Evolutionary conservation across 1,140 invertebrate genomes (phyloP), one percentile per base, ranked within the genome.

Genomic region (Drosophila bipectinata): DNA sequence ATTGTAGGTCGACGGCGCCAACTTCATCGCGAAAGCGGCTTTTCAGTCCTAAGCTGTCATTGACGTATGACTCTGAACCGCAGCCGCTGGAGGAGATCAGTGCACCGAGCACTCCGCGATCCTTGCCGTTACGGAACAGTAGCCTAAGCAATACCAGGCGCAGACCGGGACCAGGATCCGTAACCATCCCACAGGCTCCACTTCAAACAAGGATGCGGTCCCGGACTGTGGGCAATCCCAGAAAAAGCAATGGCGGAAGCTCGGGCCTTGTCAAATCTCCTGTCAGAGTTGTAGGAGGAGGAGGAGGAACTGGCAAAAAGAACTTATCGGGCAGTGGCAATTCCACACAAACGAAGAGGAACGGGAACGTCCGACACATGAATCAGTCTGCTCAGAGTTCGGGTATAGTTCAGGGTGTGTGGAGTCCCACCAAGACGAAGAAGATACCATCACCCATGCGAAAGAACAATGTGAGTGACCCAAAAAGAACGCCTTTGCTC

Each of bases 21-120:
- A 12, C 18, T 6, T 57, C 62, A 7, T 58, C 55, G 21, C 60
- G 82, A 9, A 85, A 85, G 41, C 58, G 82, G 3, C 59, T 85
- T 10, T 85, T 85, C 10, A 64, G 58, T 10, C 9, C 41, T 4
- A 48, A 66, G 0, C n/a, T 8, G 6, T 37, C 30, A 2, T 10
- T 34, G 0, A 56, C 44, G n/a, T 66, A 51, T n/a, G 77, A 80
- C 6, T 52, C 59, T 6, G 81, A 85, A 4, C 56, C 48, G 0
- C 60, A 66, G 10, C 24, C 21, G 10, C 32, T 64, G 18, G 54
- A 48, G 0, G 21, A 39, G 2, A 39, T 28, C 8, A 79, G 61
- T 45, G 14, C 44, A 2, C 21, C 60, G 3, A 81, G 63, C 39
- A 77, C 81, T 4, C 56, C 73, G 12, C 62, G 63, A 4, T 62